phyloP scores from a whole-genome alignment of 1,140 invertebrate species.

The Latrodectus geometricus region DNA sequence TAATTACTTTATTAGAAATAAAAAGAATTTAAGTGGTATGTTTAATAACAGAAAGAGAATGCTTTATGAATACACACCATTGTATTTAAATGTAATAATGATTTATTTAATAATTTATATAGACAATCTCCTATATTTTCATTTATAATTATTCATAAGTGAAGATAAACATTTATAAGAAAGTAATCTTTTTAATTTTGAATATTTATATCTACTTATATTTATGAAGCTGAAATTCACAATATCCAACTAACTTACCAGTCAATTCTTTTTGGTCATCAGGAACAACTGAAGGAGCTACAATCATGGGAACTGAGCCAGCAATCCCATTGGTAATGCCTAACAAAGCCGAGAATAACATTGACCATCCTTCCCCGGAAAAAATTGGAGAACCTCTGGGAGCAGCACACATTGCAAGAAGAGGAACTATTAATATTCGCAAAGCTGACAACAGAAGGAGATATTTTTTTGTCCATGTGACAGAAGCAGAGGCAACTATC shows the following conservation, averaged over 20 bases:
- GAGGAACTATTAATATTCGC: constrained; percentile 80
- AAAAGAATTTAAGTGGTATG: too few relatives aligned
- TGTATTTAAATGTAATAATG: too few relatives aligned
- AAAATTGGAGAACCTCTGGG: constrained; percentile 80
- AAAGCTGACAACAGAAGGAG: constrained; percentile 78
- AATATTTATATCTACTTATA: too few relatives aligned
- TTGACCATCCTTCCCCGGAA: constrained; percentile 77
- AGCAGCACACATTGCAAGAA: constrained; percentile 83
- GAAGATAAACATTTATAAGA: too few relatives aligned
- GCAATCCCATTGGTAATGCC: constrained; percentile 88
- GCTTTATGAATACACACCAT: too few relatives aligned
- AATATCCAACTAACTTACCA: constrained; percentile 68
- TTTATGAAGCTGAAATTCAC: too few relatives aligned
- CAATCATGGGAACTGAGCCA: constrained; percentile 90
- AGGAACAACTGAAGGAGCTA: constrained; percentile 84
- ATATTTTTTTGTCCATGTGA: constrained; percentile 82
- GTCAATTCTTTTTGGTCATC: constrained; percentile 82
- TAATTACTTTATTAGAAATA: too few relatives aligned
- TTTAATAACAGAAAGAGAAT: too few relatives aligned
- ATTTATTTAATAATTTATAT: too few relatives aligned
- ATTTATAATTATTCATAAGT: too few relatives aligned
- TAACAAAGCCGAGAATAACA: constrained; percentile 77
- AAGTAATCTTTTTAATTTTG: too few relatives aligned
- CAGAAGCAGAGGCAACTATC: constrained; percentile 83
- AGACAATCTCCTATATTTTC: too few relatives aligned